phyloP scores from a whole-genome alignment of 2,888 invertebrate species.

The Actias luna region DNA sequence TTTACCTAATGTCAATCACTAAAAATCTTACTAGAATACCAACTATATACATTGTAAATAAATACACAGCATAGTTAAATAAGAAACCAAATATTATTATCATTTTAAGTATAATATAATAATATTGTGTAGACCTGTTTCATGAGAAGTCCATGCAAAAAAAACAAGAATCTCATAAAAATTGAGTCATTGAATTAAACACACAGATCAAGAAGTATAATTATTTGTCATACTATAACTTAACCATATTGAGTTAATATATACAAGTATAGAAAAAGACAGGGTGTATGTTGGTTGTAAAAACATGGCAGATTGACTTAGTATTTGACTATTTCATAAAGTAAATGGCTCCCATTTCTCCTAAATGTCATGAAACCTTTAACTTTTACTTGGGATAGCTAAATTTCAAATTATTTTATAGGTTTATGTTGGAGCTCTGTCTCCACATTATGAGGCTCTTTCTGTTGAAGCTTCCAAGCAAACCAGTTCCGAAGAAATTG shows the following conservation, averaged over 20 bases:
- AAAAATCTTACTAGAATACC: not conserved
- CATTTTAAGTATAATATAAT: too few relatives aligned
- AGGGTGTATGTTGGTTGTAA: not conserved
- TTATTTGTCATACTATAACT: slow-evolving; percentile 2
- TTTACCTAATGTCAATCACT: not conserved
- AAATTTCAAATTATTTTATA: slow-evolving; percentile 54
- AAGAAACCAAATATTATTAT: not conserved
- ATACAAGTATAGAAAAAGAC: not conserved
- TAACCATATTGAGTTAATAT: not conserved
- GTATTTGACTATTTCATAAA: not conserved
- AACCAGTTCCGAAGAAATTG: slow-evolving; percentile 95
- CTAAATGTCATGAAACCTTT: not conserved
- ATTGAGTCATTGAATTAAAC: slow-evolving; percentile 2
- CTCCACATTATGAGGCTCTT: slow-evolving; percentile 93
- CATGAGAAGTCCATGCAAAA: not conserved
- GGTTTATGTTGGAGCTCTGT: slow-evolving; percentile 94
- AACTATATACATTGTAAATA: not conserved
- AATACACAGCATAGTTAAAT: too few relatives aligned
- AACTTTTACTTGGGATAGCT: not conserved
- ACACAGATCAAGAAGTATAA: not conserved
- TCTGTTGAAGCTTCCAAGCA: slow-evolving; percentile 95
- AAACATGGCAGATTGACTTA: not conserved
- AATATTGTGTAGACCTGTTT: not conserved
- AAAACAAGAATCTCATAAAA: not conserved
- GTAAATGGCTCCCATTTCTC: too few relatives aligned